Evolutionary conservation across 2,797 vertebrate genomes (phyloP), one percentile per base, ranked within the genome.

Genomic region (Sebastes vulpes): DNA sequence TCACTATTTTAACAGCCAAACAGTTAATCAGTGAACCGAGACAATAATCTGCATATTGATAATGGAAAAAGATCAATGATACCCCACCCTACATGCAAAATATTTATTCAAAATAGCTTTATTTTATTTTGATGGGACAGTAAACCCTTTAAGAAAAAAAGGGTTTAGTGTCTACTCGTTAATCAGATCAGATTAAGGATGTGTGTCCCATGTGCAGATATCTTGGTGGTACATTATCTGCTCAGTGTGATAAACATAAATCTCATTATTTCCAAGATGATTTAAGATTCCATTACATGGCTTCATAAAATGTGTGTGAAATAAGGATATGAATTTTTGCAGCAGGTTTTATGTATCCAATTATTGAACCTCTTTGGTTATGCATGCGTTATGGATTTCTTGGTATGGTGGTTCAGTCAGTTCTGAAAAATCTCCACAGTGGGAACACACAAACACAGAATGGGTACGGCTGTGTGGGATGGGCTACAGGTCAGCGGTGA

Each of bases 371-470:
- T 72, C 32, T 59, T 42, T 16, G 48, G 70, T 64, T 66, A 68
- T 77, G 46, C 70, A 79, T 74, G 65, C 68, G 42, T 32, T 26
- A 57, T 85, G 42, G 38, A 67, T 81, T 57, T 73, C 32, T 77
- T 53, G 54, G n/a, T 72, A 35, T 75, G 59, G 46, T 73, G 79
- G 46, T 63, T 84, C 52, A 31, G 20, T 25, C 14, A 11, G 26
- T 32, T 72, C 21, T 57, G 14, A 50, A 59, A 63, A 42, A 57
- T 69, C 53, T 73, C n/a, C 59, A 50, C 72, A 32, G 42, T 77
- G 76, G 68, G 72, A 76, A 58, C 71, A 84, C 79, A 82, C 56
- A 77, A 61, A 82, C 82, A 90, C 64, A 67, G 11, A 65, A 81
- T 77, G 79, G 35, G 25, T 42, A 12, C 26, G 7, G 64, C 21